These are phyloP conservation scores for Prionailurus bengalensis DNA, from an alignment of 2,113 vertebrate genomes.

Conservation along the genomic window DNA sequence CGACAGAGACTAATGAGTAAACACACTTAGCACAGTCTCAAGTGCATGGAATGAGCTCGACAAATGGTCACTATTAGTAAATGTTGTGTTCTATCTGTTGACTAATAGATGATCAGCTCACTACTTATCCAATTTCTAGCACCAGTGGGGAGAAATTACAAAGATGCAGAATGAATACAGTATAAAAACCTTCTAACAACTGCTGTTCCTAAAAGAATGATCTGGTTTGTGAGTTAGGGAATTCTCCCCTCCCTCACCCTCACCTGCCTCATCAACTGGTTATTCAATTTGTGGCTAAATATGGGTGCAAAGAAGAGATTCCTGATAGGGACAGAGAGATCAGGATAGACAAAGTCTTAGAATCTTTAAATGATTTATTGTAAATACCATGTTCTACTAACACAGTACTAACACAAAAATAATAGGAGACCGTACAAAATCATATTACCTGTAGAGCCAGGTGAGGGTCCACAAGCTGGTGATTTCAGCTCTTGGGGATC, in stretches of 20 bases:
- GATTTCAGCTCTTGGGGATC: neutral
- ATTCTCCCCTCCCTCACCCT: neutral
- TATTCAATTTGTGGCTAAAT: neutral
- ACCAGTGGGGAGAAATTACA: neutral
- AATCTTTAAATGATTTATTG: neutral
- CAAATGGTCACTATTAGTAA: neutral
- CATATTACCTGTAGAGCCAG: neutral
- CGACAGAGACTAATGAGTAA: neutral
- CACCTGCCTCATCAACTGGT: neutral
- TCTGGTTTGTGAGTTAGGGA: neutral
- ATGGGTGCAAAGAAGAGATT: neutral
- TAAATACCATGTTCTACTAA: neutral
- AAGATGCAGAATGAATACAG: neutral
- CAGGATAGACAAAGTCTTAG: neutral
- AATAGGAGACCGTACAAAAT: neutral
- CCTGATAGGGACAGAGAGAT: neutral
- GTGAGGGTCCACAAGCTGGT: neutral
- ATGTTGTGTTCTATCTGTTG: neutral
- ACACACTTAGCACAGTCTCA: neutral
- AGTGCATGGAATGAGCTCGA: neutral
- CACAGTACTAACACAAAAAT: neutral
- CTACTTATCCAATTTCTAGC: neutral
- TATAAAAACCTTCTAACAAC: neutral
- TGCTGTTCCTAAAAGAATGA: neutral
- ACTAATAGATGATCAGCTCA: neutral